These are phyloP conservation scores for Lates calcarifer DNA, from an alignment of 2,113 vertebrate genomes.

Conservation along the genomic window DNA sequence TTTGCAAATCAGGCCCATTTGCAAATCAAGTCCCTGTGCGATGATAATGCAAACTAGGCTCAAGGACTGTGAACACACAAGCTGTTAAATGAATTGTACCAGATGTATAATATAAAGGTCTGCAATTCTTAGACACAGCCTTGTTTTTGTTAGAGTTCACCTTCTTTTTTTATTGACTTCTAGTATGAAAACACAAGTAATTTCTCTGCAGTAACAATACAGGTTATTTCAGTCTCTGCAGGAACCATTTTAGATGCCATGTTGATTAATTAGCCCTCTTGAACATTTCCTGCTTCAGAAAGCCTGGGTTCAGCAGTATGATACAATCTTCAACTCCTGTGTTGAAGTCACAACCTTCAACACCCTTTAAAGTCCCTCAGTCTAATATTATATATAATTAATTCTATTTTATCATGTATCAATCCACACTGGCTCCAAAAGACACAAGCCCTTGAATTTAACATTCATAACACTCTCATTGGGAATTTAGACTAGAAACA, in stretches of 20 bases:
- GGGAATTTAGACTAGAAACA: neutral
- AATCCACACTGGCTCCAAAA: neutral
- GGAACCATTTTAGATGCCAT: neutral
- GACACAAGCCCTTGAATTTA: no score
- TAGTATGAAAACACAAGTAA: neutral
- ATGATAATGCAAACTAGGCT: constrained; percentile 63
- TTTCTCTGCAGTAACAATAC: constrained; percentile 11
- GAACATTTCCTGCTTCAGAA: constrained; percentile 30
- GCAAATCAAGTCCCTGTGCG: constrained; percentile 65
- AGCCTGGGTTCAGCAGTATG: neutral
- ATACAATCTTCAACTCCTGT: neutral
- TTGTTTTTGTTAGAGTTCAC: constrained; percentile 34
- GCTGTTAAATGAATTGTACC: constrained; percentile 52
- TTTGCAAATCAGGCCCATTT: constrained; percentile 58
- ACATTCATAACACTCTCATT: no score
- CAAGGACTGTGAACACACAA: constrained; percentile 61
- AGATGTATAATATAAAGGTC: constrained; percentile 42
- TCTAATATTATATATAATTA: no score
- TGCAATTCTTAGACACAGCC: constrained; percentile 10
- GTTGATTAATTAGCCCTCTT: constrained; percentile 18
- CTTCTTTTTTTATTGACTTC: neutral
- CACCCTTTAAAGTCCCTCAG: no score
- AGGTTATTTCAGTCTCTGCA: neutral
- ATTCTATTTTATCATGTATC: neutral
- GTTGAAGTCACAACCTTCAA: neutral